Conservation (phyloP, 2,888 invertebrate species). For the Rhimphoctona megacephalus region DNA sequence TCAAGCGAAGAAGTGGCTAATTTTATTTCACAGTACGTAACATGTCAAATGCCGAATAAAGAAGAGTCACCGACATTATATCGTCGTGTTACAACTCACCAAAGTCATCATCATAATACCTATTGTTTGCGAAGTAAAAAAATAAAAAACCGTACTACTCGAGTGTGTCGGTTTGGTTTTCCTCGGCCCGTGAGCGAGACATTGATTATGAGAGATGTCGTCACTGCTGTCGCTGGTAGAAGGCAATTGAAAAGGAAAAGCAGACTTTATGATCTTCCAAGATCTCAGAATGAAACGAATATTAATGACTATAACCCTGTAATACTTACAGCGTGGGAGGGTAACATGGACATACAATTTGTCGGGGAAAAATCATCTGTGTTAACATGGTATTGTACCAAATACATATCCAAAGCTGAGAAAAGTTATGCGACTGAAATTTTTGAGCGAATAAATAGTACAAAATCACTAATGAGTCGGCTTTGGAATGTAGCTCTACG, state of each 20-base stretch:
- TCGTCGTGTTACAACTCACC: constrained; percentile 49
- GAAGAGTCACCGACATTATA: constrained; percentile 67
- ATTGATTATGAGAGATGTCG: neutral
- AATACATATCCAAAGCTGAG: too few relatives aligned
- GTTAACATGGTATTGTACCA: neutral
- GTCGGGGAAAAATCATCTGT: too few relatives aligned
- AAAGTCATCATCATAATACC: constrained; percentile 42
- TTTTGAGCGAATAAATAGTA: too few relatives aligned
- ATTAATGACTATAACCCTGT: too few relatives aligned
- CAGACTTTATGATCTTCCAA: too few relatives aligned
- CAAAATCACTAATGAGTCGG: too few relatives aligned
- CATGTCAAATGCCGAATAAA: constrained; percentile 69
- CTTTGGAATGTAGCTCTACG: too few relatives aligned
- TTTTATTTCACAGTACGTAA: constrained; percentile 70
- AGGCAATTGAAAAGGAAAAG: too few relatives aligned
- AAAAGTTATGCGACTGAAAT: too few relatives aligned
- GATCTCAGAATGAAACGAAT: too few relatives aligned
- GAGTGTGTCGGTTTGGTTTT: constrained; percentile 33
- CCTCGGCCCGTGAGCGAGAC: constrained; percentile 36
- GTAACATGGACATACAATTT: too few relatives aligned
- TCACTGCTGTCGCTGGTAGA: too few relatives aligned
- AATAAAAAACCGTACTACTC: constrained; percentile 26
- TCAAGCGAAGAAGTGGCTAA: constrained; percentile 68
- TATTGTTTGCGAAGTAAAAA: constrained; percentile 45
- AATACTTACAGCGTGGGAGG: constrained; percentile 10